Evolutionary conservation across 2,113 vertebrate genomes (phyloP), one percentile per base, ranked within the genome.

Genomic region (Reinhardtius hippoglossoides): DNA sequence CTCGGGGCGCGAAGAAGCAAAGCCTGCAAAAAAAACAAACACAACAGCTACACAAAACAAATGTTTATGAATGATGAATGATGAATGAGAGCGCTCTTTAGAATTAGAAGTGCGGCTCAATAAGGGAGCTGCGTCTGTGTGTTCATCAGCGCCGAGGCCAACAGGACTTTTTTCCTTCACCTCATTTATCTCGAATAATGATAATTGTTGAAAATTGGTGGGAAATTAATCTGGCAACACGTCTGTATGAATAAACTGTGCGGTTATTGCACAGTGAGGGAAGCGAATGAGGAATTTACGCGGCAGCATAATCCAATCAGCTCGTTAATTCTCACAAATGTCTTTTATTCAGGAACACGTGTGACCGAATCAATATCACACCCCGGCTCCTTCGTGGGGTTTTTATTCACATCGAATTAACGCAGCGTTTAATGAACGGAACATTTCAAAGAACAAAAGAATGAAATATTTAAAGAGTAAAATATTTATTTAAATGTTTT

Each of bases 151-250:
- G 27, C 68, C 13, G 58, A 77, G 37, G 74, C 80, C 62, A 57
- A 61, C 65, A 26, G 83, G 26, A 85, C 82, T 68, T 84, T 83
- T 83, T 80, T 31, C 27, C 65, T 83, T 82, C 66, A 85, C 77
- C 83, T 87, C 74, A 81, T 89, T 88, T 85, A 86, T 88, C 88
- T 73, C 31, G 20, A 76, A 77, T 86, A 90, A 91, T 79, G 57
- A 83, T 83, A 89, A 90, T 88, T 87, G 84, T 87, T 83, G 56
- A 75, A 81, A 92, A 91, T 89, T 87, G 90, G 80, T 86, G 87
- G 82, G 84, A 87, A 89, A 90, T 90, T 70, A 85, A 91, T 91
- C 84, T 92, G 88, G 88, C 87, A 83, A 82, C 64, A 48, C 58
- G 87, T 92, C 83, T 67, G 73, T 81, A 35, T 77, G 79, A 91